These are phyloP conservation scores for Mesorhabditis belari DNA, from an alignment of 2,888 invertebrate species.

Conservation along the genomic window DNA sequence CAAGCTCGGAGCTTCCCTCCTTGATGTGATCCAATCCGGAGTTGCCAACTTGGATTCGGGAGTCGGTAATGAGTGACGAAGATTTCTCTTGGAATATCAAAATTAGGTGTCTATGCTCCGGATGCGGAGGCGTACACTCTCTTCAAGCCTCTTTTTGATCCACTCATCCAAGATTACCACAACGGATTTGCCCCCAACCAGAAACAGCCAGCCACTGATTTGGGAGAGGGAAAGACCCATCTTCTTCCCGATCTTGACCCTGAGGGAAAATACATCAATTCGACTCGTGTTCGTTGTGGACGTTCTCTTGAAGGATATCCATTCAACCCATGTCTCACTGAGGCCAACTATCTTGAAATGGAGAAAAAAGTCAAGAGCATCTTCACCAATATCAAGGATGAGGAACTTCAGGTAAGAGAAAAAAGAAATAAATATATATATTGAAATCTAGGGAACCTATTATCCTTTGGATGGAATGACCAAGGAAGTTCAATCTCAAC, in stretches of 20 bases:
- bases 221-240: slow-evolving; percentile 74
- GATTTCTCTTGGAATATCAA: not conserved
- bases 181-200: slow-evolving; percentile 77
- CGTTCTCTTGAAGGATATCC: slow-evolving; percentile 68
- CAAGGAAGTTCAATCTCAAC: slow-evolving; percentile 87
- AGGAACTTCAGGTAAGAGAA: not conserved
- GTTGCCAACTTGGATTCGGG: slow-evolving; percentile 91
- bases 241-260: slow-evolving; percentile 66
- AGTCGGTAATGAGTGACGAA: slow-evolving; percentile 63
- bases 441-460: slow-evolving; percentile 61
- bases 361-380: slow-evolving; percentile 52
- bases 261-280: slow-evolving; percentile 73
- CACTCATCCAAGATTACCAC: slow-evolving; percentile 93
- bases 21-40: slow-evolving; percentile 73
- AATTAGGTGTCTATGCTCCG: slow-evolving; percentile 66
- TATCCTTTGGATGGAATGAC: slow-evolving; percentile 61
- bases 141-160: slow-evolving; percentile 87
- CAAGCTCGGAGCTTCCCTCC: slow-evolving; percentile 80
- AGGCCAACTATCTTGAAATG: slow-evolving; percentile 95
- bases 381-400: not conserved
- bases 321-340: slow-evolving; percentile 92
- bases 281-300: slow-evolving; percentile 91
- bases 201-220: slow-evolving; percentile 86
- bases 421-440: slow-evolving; percentile 60
- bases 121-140: slow-evolving; percentile 89